A percentile compares a stretch with the other conserved stretches of the same genome.
These are phyloP conservation scores for Drosophila robusta DNA, from an alignment of 2,888 invertebrate species.

Conservation along the genomic window DNA sequence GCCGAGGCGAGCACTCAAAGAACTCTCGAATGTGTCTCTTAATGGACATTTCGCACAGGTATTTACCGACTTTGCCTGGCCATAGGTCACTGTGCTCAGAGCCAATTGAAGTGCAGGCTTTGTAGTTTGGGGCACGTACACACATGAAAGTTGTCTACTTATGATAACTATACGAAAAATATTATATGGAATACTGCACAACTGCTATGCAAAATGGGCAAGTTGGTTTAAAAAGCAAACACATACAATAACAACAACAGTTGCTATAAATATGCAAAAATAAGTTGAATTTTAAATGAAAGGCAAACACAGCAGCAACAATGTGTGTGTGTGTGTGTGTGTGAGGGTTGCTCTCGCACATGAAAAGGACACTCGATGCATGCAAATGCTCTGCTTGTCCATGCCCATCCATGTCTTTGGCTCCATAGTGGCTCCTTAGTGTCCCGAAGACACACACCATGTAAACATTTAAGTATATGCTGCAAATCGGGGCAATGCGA, in stretches of 20 bases:
- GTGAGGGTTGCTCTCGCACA: slow-evolving; percentile 23
- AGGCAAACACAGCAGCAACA: slow-evolving; percentile 54
- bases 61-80: slow-evolving; percentile 20
- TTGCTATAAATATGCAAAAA: slow-evolving; percentile 72
- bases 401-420: slow-evolving; percentile 34
- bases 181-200: slow-evolving; percentile 34
- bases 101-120: slow-evolving; percentile 44
- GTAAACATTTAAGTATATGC: slow-evolving; percentile 73
- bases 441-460: slow-evolving; percentile 59
- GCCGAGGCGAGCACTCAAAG: slow-evolving; percentile 14
- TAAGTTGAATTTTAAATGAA: slow-evolving; percentile 75
- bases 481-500: slow-evolving; percentile 59
- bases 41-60: slow-evolving; percentile 31
- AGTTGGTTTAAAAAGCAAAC: slow-evolving; percentile 54
- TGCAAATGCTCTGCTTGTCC: slow-evolving; percentile 63
- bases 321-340: slow-evolving; percentile 7
- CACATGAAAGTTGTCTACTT: slow-evolving; percentile 58
- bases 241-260: slow-evolving; percentile 42
- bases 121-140: slow-evolving; percentile 6
- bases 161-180: slow-evolving; percentile 61
- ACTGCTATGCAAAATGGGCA: slow-evolving; percentile 32
- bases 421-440: slow-evolving; percentile 19
- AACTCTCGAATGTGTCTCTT: slow-evolving; percentile 21
- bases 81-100: slow-evolving; percentile 15
- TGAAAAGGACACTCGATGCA: slow-evolving; percentile 61